These are phyloP conservation scores for Agrotis ipsilon DNA, from an alignment of 2,888 invertebrate genomes.

Conservation along the genomic window DNA sequence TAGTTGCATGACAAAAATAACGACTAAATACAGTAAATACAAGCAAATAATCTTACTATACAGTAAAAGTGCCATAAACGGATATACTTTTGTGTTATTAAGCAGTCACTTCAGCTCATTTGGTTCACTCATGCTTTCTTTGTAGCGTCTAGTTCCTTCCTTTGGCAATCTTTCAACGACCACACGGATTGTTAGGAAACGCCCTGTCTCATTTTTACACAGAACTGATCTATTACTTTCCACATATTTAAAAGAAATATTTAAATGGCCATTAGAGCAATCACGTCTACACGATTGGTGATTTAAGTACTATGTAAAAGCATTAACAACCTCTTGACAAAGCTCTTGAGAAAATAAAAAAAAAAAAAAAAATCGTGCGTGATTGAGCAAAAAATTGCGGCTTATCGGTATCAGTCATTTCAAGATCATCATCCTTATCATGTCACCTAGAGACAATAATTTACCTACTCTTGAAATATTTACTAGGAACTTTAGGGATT, in stretches of 20 bases:
- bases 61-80: conserved; percentile 32
- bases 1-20: conserved; percentile 36
- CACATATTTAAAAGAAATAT: background rate
- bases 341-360: background rate
- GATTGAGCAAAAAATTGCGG: conserved; percentile 18
- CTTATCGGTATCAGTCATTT: conserved; percentile 46
- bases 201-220: conserved; percentile 15
- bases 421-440: conserved; percentile 47
- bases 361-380: background rate
- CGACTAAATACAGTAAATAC: background rate
- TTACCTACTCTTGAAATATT: conserved; percentile 14
- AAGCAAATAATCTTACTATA: conserved; percentile 22
- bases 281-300: background rate
- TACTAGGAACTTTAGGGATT: conserved; percentile 1
- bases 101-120: conserved; percentile 39
- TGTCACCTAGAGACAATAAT: conserved; percentile 5
- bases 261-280: conserved; percentile 9
- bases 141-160: conserved; percentile 28
- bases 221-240: background rate
- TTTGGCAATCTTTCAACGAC: conserved; percentile 49
- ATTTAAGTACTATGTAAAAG: conserved; percentile 23
- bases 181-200: background rate
- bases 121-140: conserved; percentile 33
- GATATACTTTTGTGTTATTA: conserved; percentile 43
- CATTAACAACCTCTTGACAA: background rate